Conservation (phyloP, 2,797 vertebrate genomes). For the Chloroceryle inda region DNA sequence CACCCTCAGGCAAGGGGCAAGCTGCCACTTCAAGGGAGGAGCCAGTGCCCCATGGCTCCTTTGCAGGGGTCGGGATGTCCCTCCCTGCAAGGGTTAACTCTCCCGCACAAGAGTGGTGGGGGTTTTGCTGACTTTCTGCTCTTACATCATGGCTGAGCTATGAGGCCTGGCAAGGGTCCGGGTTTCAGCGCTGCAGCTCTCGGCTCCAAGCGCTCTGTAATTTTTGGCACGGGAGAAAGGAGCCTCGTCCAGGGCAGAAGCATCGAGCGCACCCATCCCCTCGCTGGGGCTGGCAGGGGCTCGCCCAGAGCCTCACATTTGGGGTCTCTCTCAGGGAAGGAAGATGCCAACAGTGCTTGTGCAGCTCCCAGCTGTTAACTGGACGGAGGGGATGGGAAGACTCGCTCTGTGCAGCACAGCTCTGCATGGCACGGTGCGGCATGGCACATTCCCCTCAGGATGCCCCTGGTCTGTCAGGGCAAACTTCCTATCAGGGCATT, state of each 20-base stretch:
- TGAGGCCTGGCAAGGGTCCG: conserved; percentile 81
- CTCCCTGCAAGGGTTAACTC: conserved; percentile 57
- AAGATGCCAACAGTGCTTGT: neutral
- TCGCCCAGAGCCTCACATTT: neutral
- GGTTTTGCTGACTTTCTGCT: conserved; percentile 66
- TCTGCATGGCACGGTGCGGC: fast-evolving
- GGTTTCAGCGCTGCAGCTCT: conserved; percentile 30
- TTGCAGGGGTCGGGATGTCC: neutral
- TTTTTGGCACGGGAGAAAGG: conserved; percentile 72
- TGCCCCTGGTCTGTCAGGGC: fast-evolving
- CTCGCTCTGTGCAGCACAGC: fast-evolving
- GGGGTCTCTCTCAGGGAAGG: neutral
- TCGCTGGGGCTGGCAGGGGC: neutral
- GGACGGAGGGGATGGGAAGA: neutral
- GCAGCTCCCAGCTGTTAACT: neutral
- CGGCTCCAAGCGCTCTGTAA: conserved; percentile 66
- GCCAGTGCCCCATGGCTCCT: fast-evolving
- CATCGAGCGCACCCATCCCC: neutral
- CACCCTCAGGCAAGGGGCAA: neutral
- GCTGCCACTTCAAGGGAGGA: fast-evolving
- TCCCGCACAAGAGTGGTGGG: neutral
- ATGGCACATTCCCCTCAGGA: neutral
- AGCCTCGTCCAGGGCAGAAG: conserved; percentile 56
- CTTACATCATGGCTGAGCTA: conserved; percentile 83
- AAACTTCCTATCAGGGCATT: fast-evolving